Conservation (phyloP, 2,113 vertebrate genomes). For the human region GRCh38 chr18:28723501-28724000, state of each 20-base stretch:
- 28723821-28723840: background rate
- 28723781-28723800: background rate
- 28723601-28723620: background rate
- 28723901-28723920: background rate
- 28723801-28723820: background rate
- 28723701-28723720: background rate
- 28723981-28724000: background rate
- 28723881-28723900: background rate
- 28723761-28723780: background rate
- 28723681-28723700: background rate
- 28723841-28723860: background rate
- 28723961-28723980: background rate
- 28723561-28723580: too few species aligned
- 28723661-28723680: background rate
- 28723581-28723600: background rate
- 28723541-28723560: background rate
- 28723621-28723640: background rate
- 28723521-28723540: background rate
- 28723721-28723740: background rate
- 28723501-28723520: background rate
- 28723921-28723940: background rate
- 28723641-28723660: background rate
- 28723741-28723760: fast-evolving
- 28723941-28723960: background rate
- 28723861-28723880: background rate